phyloP scores from a whole-genome alignment of 2,888 invertebrate species.

The Drosophila sordidula region DNA sequence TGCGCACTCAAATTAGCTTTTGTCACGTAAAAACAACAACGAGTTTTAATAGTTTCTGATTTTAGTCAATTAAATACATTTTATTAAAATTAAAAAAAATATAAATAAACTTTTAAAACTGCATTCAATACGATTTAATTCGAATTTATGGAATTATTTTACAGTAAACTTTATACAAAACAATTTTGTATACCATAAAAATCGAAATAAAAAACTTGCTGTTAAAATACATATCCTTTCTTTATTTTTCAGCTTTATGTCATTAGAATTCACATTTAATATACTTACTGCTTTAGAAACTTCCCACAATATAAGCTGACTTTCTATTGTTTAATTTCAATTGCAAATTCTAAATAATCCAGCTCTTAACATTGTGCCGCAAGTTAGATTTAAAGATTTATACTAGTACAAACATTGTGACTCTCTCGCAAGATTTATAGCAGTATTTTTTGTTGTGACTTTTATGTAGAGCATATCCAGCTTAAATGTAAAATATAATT shows the following conservation, averaged over 20 bases:
- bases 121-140: no score
- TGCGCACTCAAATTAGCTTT: background rate
- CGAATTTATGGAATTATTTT: no score
- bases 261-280: no score
- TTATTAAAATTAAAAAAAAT: background rate
- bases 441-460: conserved; percentile 1
- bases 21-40: background rate
- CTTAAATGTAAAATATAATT: conserved; percentile 32
- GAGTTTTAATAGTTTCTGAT: background rate
- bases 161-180: no score
- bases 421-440: conserved; percentile 3
- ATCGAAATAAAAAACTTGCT: no score
- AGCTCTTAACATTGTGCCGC: background rate
- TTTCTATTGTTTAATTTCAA: background rate
- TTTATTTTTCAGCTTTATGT: no score
- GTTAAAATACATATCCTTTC: no score
- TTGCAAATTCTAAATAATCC: background rate
- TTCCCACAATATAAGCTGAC: no score
- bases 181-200: no score
- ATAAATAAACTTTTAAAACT: no score
- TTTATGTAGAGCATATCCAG: conserved; percentile 13
- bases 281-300: no score
- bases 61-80: background rate
- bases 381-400: conserved; percentile 10
- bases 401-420: background rate